Evolutionary conservation across 2,113 vertebrate species (phyloP), one percentile per base, ranked within the genome.

Genomic region (Pundamilia nyererei): DNA sequence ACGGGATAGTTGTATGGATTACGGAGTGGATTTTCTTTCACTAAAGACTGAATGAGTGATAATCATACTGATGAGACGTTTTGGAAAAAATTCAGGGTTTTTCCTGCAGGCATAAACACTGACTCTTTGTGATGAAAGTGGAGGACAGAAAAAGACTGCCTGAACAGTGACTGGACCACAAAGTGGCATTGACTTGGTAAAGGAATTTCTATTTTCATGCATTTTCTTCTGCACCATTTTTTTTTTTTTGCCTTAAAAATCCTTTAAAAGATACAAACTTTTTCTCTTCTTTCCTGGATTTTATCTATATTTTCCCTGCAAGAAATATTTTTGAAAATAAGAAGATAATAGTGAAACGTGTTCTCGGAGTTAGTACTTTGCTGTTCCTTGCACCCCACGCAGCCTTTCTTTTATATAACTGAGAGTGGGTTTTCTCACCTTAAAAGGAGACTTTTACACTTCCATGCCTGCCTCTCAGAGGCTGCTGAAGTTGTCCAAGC

Each of bases 361-460:
- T 87, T 89, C 49, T 72, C 51, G 86, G 91, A 93, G 65, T 84
- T 86, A 42, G 77, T 72, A 79, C 91, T 93, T 90, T 91, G 77
- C 84, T 87, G 14, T 86, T 91, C 89, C 54, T 85, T 70, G 79
- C 92, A 82, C 87, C 93, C 89, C 87, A 93, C 93, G 87, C 91
- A 93, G 90, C 82, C 62, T 82, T 90, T 89, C 91, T 95, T 95
- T 96, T 92, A 94, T 95, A 91, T 92, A 95, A 94, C 88, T 45
- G 84, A 58, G 91, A 92, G 93, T 94, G 94, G 93, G 92, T 91
- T 94, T 94, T 96, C 95, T 94, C 96, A 96, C 96, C 96, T 96
- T 96, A 96, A 97, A 97, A 96, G 96, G 96, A 96, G 94, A 93
- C 92, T 94, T 94, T 94, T 87, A 87, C 93, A 90, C 94, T 87